Evolutionary conservation across 2,888 invertebrate genomes (phyloP).

Genomic region (Drosophila formosana): DNA sequence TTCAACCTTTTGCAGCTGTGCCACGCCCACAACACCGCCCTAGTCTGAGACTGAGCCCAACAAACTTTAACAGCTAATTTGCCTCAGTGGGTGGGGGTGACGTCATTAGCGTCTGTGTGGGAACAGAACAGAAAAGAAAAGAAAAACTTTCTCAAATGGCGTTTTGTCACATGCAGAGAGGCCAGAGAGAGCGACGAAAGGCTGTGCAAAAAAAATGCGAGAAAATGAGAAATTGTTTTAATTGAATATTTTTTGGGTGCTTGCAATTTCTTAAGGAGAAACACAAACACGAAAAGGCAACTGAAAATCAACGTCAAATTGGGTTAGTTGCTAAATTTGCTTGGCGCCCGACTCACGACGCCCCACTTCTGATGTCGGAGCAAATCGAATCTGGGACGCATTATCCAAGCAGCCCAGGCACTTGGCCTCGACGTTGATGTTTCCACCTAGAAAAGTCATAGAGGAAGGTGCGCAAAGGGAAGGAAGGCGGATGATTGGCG

Average conservation of each 20-base stretch:
- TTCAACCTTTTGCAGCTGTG: constrained; percentile 28
- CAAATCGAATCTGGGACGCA: constrained; percentile 71
- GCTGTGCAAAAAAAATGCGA: neutral
- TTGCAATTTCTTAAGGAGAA: constrained; percentile 52
- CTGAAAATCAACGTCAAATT: constrained; percentile 67
- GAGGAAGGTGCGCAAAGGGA: constrained; percentile 1
- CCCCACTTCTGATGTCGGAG: constrained; percentile 21
- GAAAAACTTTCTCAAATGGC: constrained; percentile 67
- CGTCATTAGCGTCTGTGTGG: constrained; percentile 69
- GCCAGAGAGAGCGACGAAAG: neutral
- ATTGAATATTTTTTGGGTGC: constrained; percentile 73
- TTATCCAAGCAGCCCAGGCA: constrained; percentile 43
- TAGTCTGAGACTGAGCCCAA: constrained; percentile 6
- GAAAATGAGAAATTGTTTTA: constrained; percentile 56
- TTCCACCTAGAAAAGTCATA: neutral
- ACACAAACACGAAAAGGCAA: constrained; percentile 41
- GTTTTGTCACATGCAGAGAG: constrained; percentile 74
- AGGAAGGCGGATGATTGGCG: neutral
- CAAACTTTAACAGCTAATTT: constrained; percentile 68
- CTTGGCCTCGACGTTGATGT: constrained; percentile 55
- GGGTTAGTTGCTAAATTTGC: constrained; percentile 67
- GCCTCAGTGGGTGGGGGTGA: constrained; percentile 54
- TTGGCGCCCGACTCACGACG: constrained; percentile 19
- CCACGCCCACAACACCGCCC: constrained; percentile 21
- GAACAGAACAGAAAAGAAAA: neutral